phyloP scores from a whole-genome alignment of 2,113 vertebrate species.

The Cepphus grylle region DNA sequence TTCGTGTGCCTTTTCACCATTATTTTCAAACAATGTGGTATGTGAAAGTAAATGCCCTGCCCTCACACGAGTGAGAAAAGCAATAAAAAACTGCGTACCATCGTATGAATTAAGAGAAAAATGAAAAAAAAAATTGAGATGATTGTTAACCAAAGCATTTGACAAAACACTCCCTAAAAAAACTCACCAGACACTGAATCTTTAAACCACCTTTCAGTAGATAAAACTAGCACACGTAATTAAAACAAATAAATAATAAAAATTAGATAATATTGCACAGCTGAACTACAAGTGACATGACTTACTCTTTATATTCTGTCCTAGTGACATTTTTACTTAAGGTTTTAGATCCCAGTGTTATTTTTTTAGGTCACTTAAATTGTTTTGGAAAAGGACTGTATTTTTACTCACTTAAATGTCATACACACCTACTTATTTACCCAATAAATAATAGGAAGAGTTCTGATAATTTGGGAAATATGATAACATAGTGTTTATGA shows the following conservation, averaged over 20 bases:
- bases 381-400: background rate
- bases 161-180: background rate
- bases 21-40: background rate
- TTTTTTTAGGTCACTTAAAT: background rate
- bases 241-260: background rate
- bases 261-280: background rate
- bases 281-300: background rate
- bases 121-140: background rate
- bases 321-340: background rate
- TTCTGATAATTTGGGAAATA: background rate
- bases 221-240: background rate
- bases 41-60: background rate
- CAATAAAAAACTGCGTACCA: background rate
- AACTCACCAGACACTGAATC: background rate
- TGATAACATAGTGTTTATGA: background rate
- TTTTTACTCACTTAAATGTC: background rate
- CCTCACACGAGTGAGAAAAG: background rate
- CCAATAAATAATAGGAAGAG: background rate
- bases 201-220: background rate
- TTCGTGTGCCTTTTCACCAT: conserved; percentile 1
- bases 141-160: background rate
- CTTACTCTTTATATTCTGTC: background rate
- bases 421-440: background rate
- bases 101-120: background rate
- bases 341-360: background rate